Evolutionary conservation across 2,888 invertebrate species (phyloP), one percentile per base, ranked within the genome.

Genomic region (Melanostoma mellinum): DNA sequence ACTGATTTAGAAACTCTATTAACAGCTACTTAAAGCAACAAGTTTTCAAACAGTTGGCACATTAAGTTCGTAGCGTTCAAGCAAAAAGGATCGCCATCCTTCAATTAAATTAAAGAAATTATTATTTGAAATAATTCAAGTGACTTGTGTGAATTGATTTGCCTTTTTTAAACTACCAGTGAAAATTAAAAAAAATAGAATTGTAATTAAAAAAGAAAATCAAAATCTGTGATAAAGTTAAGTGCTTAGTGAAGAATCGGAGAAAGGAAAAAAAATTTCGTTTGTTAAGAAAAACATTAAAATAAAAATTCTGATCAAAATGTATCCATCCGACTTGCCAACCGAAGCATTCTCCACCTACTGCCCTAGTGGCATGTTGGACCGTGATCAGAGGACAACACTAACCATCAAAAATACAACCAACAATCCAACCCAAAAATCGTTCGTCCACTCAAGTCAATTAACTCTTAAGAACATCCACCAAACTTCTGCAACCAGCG

Each of bases 311-410:
- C 20, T 20, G 33, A 61, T 9, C 3, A 63, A 42, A 52, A 84
- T 84, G 84, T 61, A 52, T 52, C 71, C 69, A 60, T 46, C 74
- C 71, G 63, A n/a, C 68, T 84, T 84, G 84, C 84, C 79, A 65
- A 67, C 46, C 33, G 53, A 68, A 6, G 38, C 4, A 10, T 38
- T 44, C 35, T 61, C 74, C 3, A 35, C 33, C 30, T 40, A 61
- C 60, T 58, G 65, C 44, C 84, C 84, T n/a, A 71, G 35, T 30
- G 84, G 84, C 67, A 84, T 84, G 84, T 60, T 84, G 55, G 84
- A 84, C 69, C 84, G 84, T 42, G 84, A 84, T 67, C 69, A 79
- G 75, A 42, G 79, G 42, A 84, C 79, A 42, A 42, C 79, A 35
- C 52, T 60, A 20, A 67, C 67, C 65, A 79, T 79, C 44, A 42